Conservation (phyloP, 2,113 vertebrate genomes). For the Xyliphius kryptos region DNA sequence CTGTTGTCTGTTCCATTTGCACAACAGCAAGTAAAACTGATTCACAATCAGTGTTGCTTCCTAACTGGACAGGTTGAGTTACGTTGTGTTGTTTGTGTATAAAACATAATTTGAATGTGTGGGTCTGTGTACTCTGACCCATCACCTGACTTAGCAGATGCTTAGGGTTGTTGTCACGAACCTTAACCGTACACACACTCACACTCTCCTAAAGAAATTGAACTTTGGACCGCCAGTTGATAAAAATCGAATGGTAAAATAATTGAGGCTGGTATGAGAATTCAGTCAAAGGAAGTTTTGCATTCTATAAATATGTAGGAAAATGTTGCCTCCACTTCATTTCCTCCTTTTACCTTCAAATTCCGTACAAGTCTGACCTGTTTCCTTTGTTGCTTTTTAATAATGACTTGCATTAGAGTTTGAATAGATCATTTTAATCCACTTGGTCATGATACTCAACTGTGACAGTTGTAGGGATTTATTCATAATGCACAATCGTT, state of each 20-base stretch:
- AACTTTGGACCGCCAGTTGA: background rate
- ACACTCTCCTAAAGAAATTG: background rate
- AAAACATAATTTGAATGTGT: background rate
- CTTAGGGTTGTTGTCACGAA: slow-evolving; percentile 7
- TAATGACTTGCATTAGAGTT: background rate
- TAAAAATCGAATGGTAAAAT: background rate
- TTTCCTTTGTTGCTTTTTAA: background rate
- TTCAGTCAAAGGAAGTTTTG: background rate
- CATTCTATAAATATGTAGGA: no score
- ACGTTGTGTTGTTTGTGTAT: background rate
- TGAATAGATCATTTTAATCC: background rate
- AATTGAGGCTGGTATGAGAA: background rate
- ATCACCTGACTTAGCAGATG: slow-evolving; percentile 22
- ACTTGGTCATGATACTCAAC: background rate
- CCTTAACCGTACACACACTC: background rate
- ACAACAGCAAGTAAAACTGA: no score
- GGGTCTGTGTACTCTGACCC: slow-evolving; percentile 32
- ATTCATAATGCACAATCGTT: no score
- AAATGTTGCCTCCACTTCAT: no score
- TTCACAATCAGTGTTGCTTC: no score
- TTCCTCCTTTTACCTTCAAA: background rate
- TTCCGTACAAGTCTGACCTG: background rate
- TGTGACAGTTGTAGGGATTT: no score
- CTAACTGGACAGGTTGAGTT: no score
- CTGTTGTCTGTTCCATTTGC: no score